These are phyloP conservation scores for Planococcus citri DNA, from an alignment of 1,140 invertebrate genomes.

Conservation along the genomic window DNA sequence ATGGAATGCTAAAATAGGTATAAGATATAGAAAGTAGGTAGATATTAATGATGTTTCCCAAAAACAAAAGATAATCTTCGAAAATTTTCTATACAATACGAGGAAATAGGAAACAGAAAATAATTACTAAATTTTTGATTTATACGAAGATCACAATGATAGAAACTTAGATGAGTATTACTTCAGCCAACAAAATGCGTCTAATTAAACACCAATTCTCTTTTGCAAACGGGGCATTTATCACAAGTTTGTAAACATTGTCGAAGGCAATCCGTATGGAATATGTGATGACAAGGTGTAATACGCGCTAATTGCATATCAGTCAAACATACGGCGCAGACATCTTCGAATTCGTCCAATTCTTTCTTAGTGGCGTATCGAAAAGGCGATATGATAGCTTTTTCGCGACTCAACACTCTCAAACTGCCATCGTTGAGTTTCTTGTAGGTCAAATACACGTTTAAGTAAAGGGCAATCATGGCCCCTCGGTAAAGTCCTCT, in stretches of 20 bases:
- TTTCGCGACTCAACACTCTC: slow-evolving; percentile 41
- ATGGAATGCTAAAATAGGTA: too few species aligned
- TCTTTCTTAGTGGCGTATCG: slow-evolving; percentile 50
- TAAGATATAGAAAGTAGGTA: too few species aligned
- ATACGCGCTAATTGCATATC: slow-evolving; percentile 42
- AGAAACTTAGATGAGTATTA: background rate
- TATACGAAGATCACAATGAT: background rate
- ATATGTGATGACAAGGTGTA: slow-evolving; percentile 62
- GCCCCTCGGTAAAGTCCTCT: slow-evolving; percentile 43
- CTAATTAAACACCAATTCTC: slow-evolving; percentile 35
- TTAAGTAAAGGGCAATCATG: slow-evolving; percentile 47
- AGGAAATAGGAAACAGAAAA: too few species aligned
- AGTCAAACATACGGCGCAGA: slow-evolving; percentile 59
- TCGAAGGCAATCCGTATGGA: slow-evolving; percentile 59
- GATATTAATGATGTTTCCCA: too few species aligned
- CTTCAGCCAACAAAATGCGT: too few species aligned
- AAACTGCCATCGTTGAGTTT: slow-evolving; percentile 45
- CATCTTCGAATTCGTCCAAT: slow-evolving; percentile 52
- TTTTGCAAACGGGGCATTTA: slow-evolving; percentile 58
- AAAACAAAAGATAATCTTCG: too few species aligned
- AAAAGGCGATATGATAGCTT: slow-evolving; percentile 46
- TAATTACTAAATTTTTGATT: background rate
- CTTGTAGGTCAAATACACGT: slow-evolving; percentile 50
- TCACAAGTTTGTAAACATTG: slow-evolving; percentile 44
- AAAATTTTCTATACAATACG: too few species aligned